Base-by-base conservation (phyloP, 2,113 vertebrate genomes). In the Peromyscus californicus region DNA sequence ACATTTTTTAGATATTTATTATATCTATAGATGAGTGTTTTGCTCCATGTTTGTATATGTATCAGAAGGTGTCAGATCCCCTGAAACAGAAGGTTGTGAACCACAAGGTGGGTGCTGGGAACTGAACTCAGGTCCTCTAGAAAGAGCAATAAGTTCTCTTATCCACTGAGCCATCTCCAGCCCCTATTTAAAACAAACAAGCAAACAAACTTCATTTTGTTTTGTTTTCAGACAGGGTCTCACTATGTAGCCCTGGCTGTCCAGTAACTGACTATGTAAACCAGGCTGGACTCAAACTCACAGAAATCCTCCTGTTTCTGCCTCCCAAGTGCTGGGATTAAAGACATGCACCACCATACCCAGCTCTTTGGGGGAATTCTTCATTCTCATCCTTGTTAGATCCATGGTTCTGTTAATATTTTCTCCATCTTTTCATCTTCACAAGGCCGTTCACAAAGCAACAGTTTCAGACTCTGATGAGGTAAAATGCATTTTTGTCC, bases 371-470 rank as follows among this genome's bases (percentile, higher is more conserved):
- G 70, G 70, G 95, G 72, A 91, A 33, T 80, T 94, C 42, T 80
- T 9, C 17, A 84, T 76, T 70, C 61, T n/a, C 54, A 33, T 26
- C 10, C 57, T 93, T 95, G 79, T 90, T 94, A 63, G 36, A n/a
- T 69, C 72, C 42, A 7, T 91, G 72, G 33, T 72, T 97, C 63
- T 93, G 16, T 3, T 91, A 42, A 79, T 79, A 84, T 88, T 95
- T 94, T 74, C 63, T 54, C n/a, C 19, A 1, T 76, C 36, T 92
- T 87, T 95, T 83, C 42, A 96, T 76, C 33, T 94, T 92, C 48
- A 92, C 11, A 80, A 57, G 24, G 5, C 36, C n/a, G 92, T 83
- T 3, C 61, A 65, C 42, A 88, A 93, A 95, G n/a, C 39, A 80
- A 70, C 45, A 10, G 3, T 54, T 83, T 96, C 94, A 94, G 39